Percentiles rank a stretch among this genome's conserved stretches.
Evolutionary conservation across 2,888 invertebrate genomes (phyloP).

Genomic region (Scaptomyza polygonia): DNA sequence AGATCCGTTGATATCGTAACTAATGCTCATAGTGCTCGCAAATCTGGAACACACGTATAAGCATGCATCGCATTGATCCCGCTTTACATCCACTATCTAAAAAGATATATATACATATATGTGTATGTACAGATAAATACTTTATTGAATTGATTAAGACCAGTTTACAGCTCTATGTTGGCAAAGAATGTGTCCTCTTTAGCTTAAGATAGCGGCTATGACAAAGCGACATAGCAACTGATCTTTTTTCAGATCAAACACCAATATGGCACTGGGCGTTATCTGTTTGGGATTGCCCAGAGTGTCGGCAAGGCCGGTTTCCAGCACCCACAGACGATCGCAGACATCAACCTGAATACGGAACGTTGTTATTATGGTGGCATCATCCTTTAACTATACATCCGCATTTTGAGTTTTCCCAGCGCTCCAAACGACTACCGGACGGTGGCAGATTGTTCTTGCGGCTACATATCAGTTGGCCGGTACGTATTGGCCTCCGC

Average conservation of each 20-base stretch:
- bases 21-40: too few species aligned
- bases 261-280: constrained; percentile 87
- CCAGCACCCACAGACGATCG: constrained; percentile 93
- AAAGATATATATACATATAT: background rate
- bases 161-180: constrained; percentile 88
- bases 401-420: constrained; percentile 86
- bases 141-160: background rate
- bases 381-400: constrained; percentile 85
- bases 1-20: too few species aligned
- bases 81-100: constrained; percentile 89
- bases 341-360: constrained; percentile 90
- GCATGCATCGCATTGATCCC: constrained; percentile 90
- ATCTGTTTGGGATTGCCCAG: constrained; percentile 88
- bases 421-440: constrained; percentile 89
- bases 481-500: constrained; percentile 86
- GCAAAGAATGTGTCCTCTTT: constrained; percentile 92
- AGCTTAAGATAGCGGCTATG: constrained; percentile 88
- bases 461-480: too few species aligned
- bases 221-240: constrained; percentile 88
- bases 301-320: constrained; percentile 90
- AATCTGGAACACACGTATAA: constrained; percentile 91
- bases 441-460: constrained; percentile 89
- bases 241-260: constrained; percentile 91
- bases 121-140: too few species aligned
- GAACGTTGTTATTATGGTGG: constrained; percentile 89